Percentiles rank a stretch among this genome's conserved stretches.
Conservation (phyloP, 2,888 invertebrate species). For the Dermolepida albohirtum region DNA sequence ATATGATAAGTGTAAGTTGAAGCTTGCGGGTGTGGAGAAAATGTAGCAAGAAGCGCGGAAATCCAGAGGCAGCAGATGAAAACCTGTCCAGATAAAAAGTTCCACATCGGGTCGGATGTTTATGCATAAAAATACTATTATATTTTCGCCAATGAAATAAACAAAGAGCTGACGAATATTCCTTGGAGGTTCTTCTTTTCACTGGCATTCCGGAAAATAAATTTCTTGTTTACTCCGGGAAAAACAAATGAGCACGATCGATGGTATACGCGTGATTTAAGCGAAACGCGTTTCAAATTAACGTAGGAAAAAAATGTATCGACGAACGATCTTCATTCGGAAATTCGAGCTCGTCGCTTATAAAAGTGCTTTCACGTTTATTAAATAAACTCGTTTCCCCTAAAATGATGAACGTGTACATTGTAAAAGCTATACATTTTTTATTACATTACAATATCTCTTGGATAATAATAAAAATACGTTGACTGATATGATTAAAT, state of each 20-base stretch:
- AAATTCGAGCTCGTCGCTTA: slow-evolving; percentile 1
- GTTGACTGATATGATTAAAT: no score
- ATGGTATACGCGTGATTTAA: slow-evolving; percentile 28
- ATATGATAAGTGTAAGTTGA: slow-evolving; percentile 29
- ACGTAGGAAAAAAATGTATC: slow-evolving; percentile 7
- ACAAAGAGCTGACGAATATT: slow-evolving; percentile 38
- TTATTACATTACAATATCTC: no score
- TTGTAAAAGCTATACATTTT: no score
- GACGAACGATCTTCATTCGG: neutral
- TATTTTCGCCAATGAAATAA: slow-evolving; percentile 40
- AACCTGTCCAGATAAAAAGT: slow-evolving; percentile 32
- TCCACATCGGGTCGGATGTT: slow-evolving; percentile 31
- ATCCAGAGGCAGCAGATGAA: slow-evolving; percentile 24
- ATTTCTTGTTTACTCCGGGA: slow-evolving; percentile 39
- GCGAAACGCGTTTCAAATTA: slow-evolving; percentile 30
- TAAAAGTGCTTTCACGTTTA: slow-evolving; percentile 31
- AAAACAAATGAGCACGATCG: slow-evolving; percentile 38
- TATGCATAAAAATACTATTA: slow-evolving; percentile 38
- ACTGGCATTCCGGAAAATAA: slow-evolving; percentile 25
- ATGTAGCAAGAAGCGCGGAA: slow-evolving; percentile 15
- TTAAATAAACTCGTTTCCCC: slow-evolving; percentile 29
- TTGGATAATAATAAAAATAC: no score
- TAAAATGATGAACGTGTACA: no score
- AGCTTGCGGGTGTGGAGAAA: slow-evolving; percentile 5
- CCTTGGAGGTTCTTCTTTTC: slow-evolving; percentile 23